A percentile compares a stretch with the other conserved stretches of the same genome.
Evolutionary conservation across 2,113 vertebrate genomes (phyloP).

Genomic region (Cyphomyrus discorhynchus): DNA sequence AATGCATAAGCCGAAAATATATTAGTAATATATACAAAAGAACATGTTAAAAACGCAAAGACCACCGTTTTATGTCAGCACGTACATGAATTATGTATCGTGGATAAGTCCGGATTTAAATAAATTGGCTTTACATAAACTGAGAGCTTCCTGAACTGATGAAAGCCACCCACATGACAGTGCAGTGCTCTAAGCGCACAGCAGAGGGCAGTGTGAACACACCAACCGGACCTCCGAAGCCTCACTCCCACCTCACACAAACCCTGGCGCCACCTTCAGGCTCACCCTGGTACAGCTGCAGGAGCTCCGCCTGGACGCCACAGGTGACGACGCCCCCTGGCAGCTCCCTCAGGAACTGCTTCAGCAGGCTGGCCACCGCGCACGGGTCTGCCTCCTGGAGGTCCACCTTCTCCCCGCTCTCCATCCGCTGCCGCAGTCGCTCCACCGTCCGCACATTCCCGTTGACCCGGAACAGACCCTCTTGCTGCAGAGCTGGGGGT

Average conservation of each 20-base stretch:
- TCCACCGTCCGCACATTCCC: constrained; percentile 77
- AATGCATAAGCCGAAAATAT: background rate
- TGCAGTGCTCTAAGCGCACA: background rate
- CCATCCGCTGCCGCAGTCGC: constrained; percentile 65
- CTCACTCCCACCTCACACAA: background rate
- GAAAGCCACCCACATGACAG: background rate
- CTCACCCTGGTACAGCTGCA: constrained; percentile 75
- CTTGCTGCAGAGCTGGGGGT: constrained; percentile 73
- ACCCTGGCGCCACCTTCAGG: background rate
- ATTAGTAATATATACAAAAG: background rate
- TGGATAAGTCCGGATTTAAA: background rate
- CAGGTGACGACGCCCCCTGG: constrained; percentile 72
- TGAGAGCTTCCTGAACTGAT: background rate
- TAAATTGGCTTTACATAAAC: background rate
- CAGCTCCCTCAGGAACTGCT: constrained; percentile 79
- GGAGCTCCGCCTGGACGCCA: constrained; percentile 59
- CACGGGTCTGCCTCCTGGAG: constrained; percentile 62
- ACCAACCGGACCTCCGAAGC: background rate
- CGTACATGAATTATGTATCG: background rate
- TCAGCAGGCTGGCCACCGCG: constrained; percentile 80
- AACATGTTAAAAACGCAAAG: background rate
- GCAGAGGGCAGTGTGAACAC: background rate
- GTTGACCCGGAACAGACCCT: constrained; percentile 86
- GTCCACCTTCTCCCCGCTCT: constrained; percentile 64
- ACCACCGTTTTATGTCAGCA: background rate